Conservation (phyloP, 2,113 vertebrate genomes). For the Pangasianodon gigas region DNA sequence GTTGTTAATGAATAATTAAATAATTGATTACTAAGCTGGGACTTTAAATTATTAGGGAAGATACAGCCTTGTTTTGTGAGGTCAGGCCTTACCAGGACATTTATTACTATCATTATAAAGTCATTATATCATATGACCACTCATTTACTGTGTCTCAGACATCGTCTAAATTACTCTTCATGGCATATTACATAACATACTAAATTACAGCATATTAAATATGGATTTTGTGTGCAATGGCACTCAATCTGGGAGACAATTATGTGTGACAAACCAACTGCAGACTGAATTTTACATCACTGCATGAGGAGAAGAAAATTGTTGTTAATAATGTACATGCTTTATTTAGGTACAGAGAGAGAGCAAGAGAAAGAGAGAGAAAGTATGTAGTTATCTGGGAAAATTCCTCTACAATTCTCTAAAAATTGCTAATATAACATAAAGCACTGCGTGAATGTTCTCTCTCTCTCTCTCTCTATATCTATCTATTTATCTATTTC, state of each 20-base stretch:
- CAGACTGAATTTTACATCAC: slow-evolving; percentile 18
- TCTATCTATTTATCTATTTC: neutral
- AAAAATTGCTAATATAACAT: neutral
- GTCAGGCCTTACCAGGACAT: slow-evolving; percentile 13
- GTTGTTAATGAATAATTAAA: neutral
- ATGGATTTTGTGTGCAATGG: slow-evolving; percentile 33
- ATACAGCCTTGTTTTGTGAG: neutral
- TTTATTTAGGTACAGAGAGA: slow-evolving; percentile 9
- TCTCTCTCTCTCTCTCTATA: neutral
- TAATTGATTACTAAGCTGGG: neutral
- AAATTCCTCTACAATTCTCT: neutral
- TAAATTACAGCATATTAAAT: slow-evolving; percentile 33
- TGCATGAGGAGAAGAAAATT: neutral
- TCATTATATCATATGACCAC: slow-evolving; percentile 30
- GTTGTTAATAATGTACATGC: slow-evolving; percentile 16
- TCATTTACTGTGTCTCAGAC: slow-evolving; percentile 18
- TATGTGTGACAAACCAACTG: slow-evolving; percentile 33
- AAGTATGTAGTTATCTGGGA: neutral
- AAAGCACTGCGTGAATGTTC: neutral
- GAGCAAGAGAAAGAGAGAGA: neutral
- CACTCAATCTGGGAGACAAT: slow-evolving; percentile 33
- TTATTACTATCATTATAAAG: slow-evolving; percentile 23
- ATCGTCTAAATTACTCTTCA: slow-evolving; percentile 14
- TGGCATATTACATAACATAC: slow-evolving; percentile 24
- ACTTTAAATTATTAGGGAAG: neutral